Conservation (phyloP, 2,113 vertebrate genomes). For the Tapirus terrestris region DNA sequence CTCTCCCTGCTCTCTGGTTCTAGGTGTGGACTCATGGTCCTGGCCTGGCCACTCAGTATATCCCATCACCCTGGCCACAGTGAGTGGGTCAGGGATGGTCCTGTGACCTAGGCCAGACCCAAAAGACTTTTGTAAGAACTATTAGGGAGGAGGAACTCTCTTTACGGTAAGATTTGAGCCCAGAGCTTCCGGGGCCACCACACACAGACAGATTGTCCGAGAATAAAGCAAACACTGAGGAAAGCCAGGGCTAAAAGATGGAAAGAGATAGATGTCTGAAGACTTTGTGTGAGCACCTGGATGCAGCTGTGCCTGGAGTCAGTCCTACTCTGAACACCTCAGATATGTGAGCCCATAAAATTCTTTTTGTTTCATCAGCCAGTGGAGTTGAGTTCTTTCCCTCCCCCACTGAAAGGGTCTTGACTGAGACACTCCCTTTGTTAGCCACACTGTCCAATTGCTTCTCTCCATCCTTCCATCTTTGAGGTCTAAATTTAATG, state of each 20-base stretch:
- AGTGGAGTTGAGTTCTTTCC: neutral
- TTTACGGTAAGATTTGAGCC: neutral
- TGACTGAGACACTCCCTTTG: rapidly evolving
- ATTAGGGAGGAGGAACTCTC: neutral
- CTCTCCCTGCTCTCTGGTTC: neutral
- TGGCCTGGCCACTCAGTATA: neutral
- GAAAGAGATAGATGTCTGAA: neutral
- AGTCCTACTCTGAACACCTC: neutral
- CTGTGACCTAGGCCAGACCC: neutral
- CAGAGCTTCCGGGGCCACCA: neutral
- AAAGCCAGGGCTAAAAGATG: neutral
- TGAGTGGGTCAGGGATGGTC: neutral
- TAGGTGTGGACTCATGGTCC: neutral
- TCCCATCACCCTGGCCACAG: neutral
- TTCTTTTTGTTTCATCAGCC: neutral
- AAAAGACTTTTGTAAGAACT: neutral
- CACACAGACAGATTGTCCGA: neutral
- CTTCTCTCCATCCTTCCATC: neutral
- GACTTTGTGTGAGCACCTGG: neutral
- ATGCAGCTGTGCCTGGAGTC: neutral
- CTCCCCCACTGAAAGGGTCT: neutral
- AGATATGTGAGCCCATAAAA: neutral
- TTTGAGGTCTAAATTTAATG: neutral
- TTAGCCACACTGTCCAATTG: neutral
- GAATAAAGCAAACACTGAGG: neutral